Base-by-base conservation (phyloP, 1,140 invertebrate species). In the Drosophila quadrilineata region DNA sequence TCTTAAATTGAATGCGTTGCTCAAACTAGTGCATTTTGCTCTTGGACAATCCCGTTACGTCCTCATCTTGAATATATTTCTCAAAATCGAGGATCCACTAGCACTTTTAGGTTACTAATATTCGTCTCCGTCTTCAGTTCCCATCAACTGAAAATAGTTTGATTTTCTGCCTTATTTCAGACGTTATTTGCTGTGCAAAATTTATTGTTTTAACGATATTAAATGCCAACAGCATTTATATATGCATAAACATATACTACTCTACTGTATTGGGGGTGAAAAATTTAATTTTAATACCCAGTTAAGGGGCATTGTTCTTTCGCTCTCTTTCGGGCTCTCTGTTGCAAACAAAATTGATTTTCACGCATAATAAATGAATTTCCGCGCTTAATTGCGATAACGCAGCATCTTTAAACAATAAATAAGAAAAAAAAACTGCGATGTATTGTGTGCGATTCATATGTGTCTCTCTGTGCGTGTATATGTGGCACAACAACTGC, bases 171-270 rank as follows among this genome's bases (percentile, higher is more conserved):
- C n/a, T n/a, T n/a, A n/a, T n/a, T n/a, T n/a, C n/a, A n/a, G 56
- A 52, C 38, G 29, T 67, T 33, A 58, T 36, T 24, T 46, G 35
- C 49, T 33, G 28, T 3, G 31, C 40, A 62, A n/a, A n/a, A 82
- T 82, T 84, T 84, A 84, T 82, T 69, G 65, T 73, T 62, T 76
- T 82, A 82, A 84, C 73, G 73, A 76, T 77, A 73, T 84, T 76
- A 76, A 82, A 75, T 80, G 59, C 54, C 22, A 10, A 36, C 21
- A 36, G 62, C 43, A 76, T 65, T 76, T 69, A 58, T 58, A 82
- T 76, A 69, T 70, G n/a, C n/a, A n/a, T n/a, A n/a, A n/a, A n/a
- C n/a, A n/a, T n/a, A n/a, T n/a, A n/a, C n/a, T n/a, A n/a, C n/a
- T n/a, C n/a, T n/a, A n/a, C n/a, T n/a, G n/a, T n/a, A n/a, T n/a